Conservation (phyloP, 2,797 vertebrate genomes). For the Phataginus tetradactyla region DNA sequence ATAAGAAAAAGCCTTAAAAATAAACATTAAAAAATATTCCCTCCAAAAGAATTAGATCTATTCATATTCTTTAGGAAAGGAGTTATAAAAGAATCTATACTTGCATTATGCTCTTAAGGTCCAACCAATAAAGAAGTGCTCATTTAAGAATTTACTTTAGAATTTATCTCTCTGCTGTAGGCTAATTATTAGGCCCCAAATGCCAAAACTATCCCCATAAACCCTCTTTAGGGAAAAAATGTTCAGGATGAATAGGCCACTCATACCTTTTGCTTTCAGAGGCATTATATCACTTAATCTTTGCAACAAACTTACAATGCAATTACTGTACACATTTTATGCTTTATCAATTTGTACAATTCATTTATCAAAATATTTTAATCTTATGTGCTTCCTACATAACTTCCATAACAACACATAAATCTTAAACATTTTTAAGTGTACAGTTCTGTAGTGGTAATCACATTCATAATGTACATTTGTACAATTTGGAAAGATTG, state of each 20-base stretch:
- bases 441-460: background rate
- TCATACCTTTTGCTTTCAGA: constrained; percentile 45
- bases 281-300: constrained; percentile 8
- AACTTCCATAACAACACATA: background rate
- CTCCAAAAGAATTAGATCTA: constrained; percentile 11
- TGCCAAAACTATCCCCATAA: constrained; percentile 25
- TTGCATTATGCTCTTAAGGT: constrained; percentile 15
- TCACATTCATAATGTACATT: background rate
- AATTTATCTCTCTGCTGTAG: background rate
- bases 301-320: background rate
- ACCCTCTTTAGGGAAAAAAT: constrained; percentile 13
- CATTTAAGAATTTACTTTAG: constrained; percentile 50
- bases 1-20: too few species aligned
- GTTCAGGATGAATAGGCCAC: background rate
- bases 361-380: background rate
- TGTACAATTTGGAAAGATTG: constrained; percentile 39
- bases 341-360: background rate
- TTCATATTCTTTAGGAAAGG: constrained; percentile 22
- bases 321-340: constrained; percentile 29
- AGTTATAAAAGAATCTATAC: background rate
- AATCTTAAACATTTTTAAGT: constrained; percentile 21
- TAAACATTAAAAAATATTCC: background rate
- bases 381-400: background rate
- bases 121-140: background rate
- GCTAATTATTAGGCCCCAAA: constrained; percentile 37